Percentiles rank a stretch among this genome's conserved stretches.
Evolutionary conservation across 2,797 vertebrate species (phyloP).

Genomic region (Acanthornis magna): DNA sequence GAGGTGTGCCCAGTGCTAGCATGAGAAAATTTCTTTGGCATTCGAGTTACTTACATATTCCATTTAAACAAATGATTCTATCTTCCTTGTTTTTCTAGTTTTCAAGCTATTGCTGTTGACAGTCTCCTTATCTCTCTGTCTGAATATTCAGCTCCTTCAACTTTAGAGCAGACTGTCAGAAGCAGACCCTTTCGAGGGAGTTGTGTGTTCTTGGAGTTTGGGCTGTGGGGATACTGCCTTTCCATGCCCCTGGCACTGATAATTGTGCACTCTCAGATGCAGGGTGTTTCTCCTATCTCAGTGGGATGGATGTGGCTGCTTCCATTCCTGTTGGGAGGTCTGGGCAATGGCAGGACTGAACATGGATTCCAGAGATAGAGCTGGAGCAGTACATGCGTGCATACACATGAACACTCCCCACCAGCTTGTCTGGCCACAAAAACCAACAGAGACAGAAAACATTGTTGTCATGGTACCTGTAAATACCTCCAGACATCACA

Average conservation of each 20-base stretch:
- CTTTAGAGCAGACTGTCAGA: not conserved
- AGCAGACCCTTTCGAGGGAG: not conserved
- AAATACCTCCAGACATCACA: not conserved
- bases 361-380: not conserved
- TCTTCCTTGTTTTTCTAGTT: not conserved
- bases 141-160: not conserved
- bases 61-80: not conserved
- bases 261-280: not conserved
- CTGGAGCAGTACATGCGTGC: not conserved
- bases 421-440: not conserved
- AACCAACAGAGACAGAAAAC: not conserved
- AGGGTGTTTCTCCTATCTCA: not conserved
- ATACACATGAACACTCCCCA: accelerated
- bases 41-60: not conserved
- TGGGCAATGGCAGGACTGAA: not conserved
- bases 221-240: not conserved
- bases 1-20: accelerated
- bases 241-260: not conserved
- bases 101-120: not conserved
- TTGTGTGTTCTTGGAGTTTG: not conserved
- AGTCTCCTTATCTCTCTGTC: not conserved
- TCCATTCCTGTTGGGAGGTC: not conserved
- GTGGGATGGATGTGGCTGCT: not conserved
- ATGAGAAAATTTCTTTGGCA: not conserved
- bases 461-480: not conserved